phyloP scores from a whole-genome alignment of 2,797 vertebrate genomes.

The Thamnophis elegans region DNA sequence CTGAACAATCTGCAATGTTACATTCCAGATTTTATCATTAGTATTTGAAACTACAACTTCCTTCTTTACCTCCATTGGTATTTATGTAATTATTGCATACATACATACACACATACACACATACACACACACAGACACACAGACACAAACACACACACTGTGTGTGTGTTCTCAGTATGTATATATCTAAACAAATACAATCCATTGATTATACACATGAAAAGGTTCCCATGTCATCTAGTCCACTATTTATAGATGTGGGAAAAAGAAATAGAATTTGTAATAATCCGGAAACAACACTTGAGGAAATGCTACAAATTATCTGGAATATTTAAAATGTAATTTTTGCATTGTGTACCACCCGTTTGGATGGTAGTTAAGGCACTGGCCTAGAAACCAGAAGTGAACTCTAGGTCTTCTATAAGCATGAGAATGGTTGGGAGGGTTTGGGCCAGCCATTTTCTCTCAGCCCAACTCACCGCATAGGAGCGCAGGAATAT shows the following conservation, averaged over 20 bases:
- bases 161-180: too few species aligned
- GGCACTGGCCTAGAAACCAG: background rate
- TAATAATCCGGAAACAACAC: background rate
- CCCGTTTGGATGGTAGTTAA: background rate
- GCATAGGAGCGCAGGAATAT: background rate
- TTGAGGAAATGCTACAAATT: background rate
- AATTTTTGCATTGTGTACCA: background rate
- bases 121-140: too few species aligned
- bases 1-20: background rate
- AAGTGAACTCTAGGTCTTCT: background rate
- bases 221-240: background rate
- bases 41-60: background rate
- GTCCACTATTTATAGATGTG: background rate
- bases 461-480: background rate
- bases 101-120: too few species aligned
- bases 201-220: background rate
- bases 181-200: background rate
- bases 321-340: background rate
- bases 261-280: background rate
- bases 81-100: background rate
- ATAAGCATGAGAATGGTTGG: background rate
- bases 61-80: background rate
- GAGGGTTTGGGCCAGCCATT: background rate
- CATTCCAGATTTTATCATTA: background rate
- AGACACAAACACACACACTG: too few species aligned